These are phyloP conservation scores for Andinoacara biseriatus DNA, from an alignment of 2,113 vertebrate genomes.

Conservation along the genomic window DNA sequence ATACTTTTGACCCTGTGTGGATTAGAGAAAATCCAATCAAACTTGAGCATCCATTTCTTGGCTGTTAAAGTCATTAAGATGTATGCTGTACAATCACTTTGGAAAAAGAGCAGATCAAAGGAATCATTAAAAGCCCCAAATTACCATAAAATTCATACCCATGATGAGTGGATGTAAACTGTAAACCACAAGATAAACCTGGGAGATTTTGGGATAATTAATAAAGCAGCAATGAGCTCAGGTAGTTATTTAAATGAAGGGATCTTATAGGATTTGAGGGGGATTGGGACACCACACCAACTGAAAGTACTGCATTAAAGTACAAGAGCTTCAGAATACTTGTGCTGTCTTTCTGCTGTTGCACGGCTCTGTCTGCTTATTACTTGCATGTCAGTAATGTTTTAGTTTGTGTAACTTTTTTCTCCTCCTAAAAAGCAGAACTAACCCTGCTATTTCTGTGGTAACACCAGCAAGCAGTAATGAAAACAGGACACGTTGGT, in stretches of 20 bases:
- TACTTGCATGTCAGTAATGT: neutral
- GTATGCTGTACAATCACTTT: too few relatives aligned
- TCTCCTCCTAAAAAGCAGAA: neutral
- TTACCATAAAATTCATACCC: neutral
- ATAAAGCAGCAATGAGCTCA: too few relatives aligned
- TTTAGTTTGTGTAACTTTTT: neutral
- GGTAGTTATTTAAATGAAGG: neutral
- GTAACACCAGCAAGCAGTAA: neutral
- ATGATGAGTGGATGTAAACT: neutral
- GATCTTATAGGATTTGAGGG: neutral
- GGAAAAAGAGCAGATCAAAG: too few relatives aligned
- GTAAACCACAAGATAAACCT: neutral
- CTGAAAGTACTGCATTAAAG: neutral
- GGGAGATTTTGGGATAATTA: too few relatives aligned
- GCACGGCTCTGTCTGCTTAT: neutral
- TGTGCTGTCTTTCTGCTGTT: neutral
- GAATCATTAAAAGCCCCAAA: neutral
- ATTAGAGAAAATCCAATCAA: too few relatives aligned
- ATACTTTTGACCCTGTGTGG: too few relatives aligned
- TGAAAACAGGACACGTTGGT: constrained; percentile 29
- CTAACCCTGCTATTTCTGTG: neutral
- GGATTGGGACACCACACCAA: neutral
- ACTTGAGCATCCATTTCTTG: too few relatives aligned
- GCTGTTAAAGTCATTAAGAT: too few relatives aligned
- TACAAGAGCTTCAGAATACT: neutral